Base-by-base conservation (phyloP, 2,888 invertebrate genomes). In the Maniola hyperantus region DNA sequence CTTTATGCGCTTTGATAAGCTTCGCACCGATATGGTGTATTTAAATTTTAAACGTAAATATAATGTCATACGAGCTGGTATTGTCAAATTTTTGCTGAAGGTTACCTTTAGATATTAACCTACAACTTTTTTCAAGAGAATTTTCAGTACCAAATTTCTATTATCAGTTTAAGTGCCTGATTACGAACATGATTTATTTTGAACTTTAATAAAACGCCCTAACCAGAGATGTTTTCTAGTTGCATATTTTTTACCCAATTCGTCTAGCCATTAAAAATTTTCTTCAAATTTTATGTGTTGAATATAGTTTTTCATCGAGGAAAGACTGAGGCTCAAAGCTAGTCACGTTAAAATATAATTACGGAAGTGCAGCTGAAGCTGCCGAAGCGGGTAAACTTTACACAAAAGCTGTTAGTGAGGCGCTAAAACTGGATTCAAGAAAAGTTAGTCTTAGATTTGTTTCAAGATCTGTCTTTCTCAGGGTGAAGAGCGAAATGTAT, bases 391-490 rank as follows among this genome's bases (percentile, higher is more conserved):
- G 51, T 18, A 62, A 68, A 68, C 70, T 71, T 70, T 63, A 46
- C 60, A 59, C 66, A 65, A 63, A 73, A 74, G 71, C 74, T 70
- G 69, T 75, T 71, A 70, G 66, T 72, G 67, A 64, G 68, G 71
- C 67, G 69, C 66, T 68, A 72, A 72, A 70, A 73, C 71, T 75
- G 77, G 75, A 77, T 74, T 76, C 70, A 73, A 71, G 67, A 66
- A 73, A 74, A 79, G 79, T 80, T 78, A 78, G 76, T 83, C 76
- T 75, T 72, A 81, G 81, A 85, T 83, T 85, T 84, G 82, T 84
- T 82, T 78, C 76, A 74, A 79, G 80, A 78, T 77, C 83, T 83
- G 85, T 85, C 84, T 73, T 69, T 65, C 66, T 54, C 66, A 66
- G 64, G 18, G 26, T 60, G 51, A 5, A 20, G 26, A 44, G 44